These are phyloP conservation scores for Desoria tigrina DNA, from an alignment of 2,888 invertebrate species.

Conservation along the genomic window DNA sequence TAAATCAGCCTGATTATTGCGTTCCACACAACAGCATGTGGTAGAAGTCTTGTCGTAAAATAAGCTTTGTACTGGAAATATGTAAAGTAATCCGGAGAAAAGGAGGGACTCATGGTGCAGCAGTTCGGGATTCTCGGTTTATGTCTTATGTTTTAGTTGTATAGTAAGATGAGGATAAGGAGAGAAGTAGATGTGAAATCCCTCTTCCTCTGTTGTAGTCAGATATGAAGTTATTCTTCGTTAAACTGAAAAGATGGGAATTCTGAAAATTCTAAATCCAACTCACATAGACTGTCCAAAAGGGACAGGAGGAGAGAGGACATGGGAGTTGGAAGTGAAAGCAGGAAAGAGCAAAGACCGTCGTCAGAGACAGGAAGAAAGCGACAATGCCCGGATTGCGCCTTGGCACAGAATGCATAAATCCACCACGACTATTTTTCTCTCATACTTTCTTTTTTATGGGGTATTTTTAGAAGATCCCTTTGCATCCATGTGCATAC, in stretches of 20 bases:
- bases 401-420: conserved; percentile 21
- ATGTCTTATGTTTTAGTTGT: too few species aligned
- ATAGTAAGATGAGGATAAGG: too few species aligned
- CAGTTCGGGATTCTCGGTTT: too few species aligned
- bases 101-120: not conserved
- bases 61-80: not conserved
- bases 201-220: too few species aligned
- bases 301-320: not conserved
- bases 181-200: too few species aligned
- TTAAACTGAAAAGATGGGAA: too few species aligned
- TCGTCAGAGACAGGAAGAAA: conserved; percentile 21
- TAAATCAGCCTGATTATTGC: conserved; percentile 12
- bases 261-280: conserved; percentile 21
- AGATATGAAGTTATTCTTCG: too few species aligned
- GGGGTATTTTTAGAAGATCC: conserved; percentile 16
- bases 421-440: conserved; percentile 23
- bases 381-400: conserved; percentile 21
- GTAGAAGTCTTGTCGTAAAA: not conserved
- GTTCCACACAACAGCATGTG: conserved; percentile 11
- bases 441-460: conserved; percentile 17
- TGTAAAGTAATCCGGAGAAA: conserved; percentile 4
- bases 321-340: not conserved
- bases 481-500: conserved; percentile 19
- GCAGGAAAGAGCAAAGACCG: conserved; percentile 19
- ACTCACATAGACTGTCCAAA: conserved; percentile 18